Evolutionary conservation across 2,113 vertebrate genomes (phyloP).

Genomic region (Prunella himalayana): DNA sequence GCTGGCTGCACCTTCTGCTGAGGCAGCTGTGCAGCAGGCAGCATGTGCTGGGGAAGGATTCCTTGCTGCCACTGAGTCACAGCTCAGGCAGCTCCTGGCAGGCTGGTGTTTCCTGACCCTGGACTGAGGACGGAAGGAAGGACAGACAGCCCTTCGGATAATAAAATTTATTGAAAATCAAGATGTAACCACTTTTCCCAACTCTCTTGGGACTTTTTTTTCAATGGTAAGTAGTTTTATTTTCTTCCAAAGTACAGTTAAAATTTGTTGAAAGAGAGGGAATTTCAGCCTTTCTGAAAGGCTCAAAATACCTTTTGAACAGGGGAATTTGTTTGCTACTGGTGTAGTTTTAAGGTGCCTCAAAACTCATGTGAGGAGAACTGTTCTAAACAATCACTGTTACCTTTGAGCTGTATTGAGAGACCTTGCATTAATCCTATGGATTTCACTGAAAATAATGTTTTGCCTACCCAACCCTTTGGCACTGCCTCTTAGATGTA

Average conservation of each 20-base stretch:
- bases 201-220: not conserved
- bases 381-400: not conserved
- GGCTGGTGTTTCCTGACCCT: not conserved
- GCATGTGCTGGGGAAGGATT: rapidly evolving
- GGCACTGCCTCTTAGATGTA: not conserved
- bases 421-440: not conserved
- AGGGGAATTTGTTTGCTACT: not conserved
- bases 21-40: not conserved
- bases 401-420: not conserved
- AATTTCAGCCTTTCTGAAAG: not conserved
- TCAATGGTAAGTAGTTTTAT: not conserved
- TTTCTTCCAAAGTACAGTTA: not conserved
- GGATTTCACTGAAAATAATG: not conserved
- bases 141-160: not conserved
- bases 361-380: not conserved
- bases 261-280: not conserved
- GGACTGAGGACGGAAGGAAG: not conserved
- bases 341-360: not conserved
- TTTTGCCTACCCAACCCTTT: not conserved
- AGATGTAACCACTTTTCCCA: not conserved
- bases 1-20: not conserved
- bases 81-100: not conserved
- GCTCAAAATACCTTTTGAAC: not conserved
- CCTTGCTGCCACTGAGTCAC: not conserved
- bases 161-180: not conserved